Evolutionary conservation across 2,888 invertebrate genomes (phyloP).

Genomic region (Heliconius sara): DNA sequence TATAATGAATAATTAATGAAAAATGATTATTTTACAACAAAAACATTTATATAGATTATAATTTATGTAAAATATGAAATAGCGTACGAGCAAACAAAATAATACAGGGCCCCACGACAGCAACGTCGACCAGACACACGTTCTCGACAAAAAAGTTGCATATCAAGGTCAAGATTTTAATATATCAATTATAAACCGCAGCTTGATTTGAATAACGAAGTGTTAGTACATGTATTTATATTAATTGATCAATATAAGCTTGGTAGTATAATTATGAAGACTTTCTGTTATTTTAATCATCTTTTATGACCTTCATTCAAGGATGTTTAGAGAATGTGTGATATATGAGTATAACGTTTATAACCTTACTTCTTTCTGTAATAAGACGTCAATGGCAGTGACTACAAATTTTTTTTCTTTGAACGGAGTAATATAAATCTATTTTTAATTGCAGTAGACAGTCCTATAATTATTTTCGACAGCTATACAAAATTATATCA

Average conservation of each 20-base stretch:
- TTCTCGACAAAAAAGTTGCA: slow-evolving; percentile 51
- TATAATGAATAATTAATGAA: background rate
- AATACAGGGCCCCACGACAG: slow-evolving; percentile 47
- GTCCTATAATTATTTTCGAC: background rate
- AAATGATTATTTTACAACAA: background rate
- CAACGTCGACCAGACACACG: slow-evolving; percentile 47
- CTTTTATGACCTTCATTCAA: slow-evolving; percentile 6
- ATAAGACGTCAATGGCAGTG: background rate
- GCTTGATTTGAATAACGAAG: slow-evolving; percentile 43
- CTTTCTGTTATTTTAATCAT: slow-evolving; percentile 12
- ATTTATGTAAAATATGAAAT: slow-evolving; percentile 41
- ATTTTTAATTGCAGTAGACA: background rate
- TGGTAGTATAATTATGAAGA: background rate
- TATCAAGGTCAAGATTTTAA: slow-evolving; percentile 52
- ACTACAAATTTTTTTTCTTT: background rate
- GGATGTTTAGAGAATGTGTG: slow-evolving; percentile 8
- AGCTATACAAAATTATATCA: background rate
- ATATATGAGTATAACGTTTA: slow-evolving; percentile 11
- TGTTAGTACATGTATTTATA: background rate
- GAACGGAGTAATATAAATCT: background rate
- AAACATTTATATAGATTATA: slow-evolving; percentile 29
- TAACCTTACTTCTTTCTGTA: slow-evolving; percentile 2
- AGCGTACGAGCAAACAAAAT: slow-evolving; percentile 33
- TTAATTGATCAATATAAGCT: background rate
- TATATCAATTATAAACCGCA: slow-evolving; percentile 51